These are phyloP conservation scores for Sorex maritimensis DNA, from an alignment of 2,797 vertebrate species.

Conservation along the genomic window DNA sequence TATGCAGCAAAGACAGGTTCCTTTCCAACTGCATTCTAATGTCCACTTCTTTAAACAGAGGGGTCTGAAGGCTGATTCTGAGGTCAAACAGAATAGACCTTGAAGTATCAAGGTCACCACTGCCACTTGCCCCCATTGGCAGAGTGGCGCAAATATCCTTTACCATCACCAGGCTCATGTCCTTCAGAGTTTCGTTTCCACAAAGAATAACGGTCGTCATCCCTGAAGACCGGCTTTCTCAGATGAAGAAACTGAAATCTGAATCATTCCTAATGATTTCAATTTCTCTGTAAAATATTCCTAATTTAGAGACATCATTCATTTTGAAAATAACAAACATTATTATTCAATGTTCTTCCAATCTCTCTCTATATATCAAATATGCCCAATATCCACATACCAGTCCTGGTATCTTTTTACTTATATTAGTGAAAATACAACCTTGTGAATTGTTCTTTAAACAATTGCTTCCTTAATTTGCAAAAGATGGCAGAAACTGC, in stretches of 20 bases:
- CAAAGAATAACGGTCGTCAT: background rate
- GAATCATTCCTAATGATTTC: background rate
- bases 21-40: background rate
- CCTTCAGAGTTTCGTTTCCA: background rate
- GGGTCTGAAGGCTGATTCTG: background rate
- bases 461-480: background rate
- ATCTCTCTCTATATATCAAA: background rate
- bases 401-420: background rate
- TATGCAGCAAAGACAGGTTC: background rate
- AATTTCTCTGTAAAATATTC: background rate
- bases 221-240: background rate
- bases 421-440: background rate
- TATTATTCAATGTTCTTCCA: background rate
- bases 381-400: background rate
- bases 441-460: background rate
- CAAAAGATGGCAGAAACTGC: background rate
- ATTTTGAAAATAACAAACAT: background rate
- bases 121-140: background rate
- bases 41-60: background rate
- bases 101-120: background rate
- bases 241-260: background rate
- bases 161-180: background rate
- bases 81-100: background rate
- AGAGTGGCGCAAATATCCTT: background rate
- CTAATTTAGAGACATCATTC: background rate